Evolutionary conservation across 2,888 invertebrate species (phyloP), one percentile per base, ranked within the genome.

Genomic region (Fabriciana adippe): DNA sequence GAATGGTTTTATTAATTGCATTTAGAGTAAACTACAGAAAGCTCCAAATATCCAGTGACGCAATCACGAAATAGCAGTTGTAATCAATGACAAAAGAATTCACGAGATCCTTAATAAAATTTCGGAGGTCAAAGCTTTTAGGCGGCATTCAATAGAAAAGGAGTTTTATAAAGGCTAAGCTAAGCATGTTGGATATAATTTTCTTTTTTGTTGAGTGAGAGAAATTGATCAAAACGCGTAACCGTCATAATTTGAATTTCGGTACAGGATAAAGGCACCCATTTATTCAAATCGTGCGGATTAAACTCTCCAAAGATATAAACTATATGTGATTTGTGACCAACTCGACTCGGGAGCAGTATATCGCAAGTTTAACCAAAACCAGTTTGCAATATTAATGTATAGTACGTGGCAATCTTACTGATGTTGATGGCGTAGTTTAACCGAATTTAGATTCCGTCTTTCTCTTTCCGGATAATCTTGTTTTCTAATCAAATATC

Each of bases 321-420:
- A 63, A 61, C 60, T 62, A 67, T 72, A 71, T 67, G 71, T 75
- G 75, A 77, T 76, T 76, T 74, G 77, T 82, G 80, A 81, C 81
- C 78, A 78, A 79, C 76, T 80, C 81, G 80, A 85, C 83, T 86
- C 80, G 78, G 81, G 79, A 84, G 81, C 84, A 82, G 85, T 88
- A 87, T 85, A 88, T 88, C 81, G 83, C 80, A 88, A 89, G 83
- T 87, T 89, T 84, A 81, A 81, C 86, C 85, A 79, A 85, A 88
- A 84, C 84, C 83, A 81, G 85, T 88, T 87, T 85, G 85, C 84
- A 84, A 87, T 89, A 89, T 89, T 89, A 89, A 89, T 89, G 89
- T 84, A 79, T 79, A 79, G 84, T 81, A 89, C 89, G 89, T 86
- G 89, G 83, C 79, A 80, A 83, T 84, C 83, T 83, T 87, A 84